These are phyloP conservation scores for Lonchura striata DNA, from an alignment of 2,113 vertebrate genomes.

Conservation along the genomic window DNA sequence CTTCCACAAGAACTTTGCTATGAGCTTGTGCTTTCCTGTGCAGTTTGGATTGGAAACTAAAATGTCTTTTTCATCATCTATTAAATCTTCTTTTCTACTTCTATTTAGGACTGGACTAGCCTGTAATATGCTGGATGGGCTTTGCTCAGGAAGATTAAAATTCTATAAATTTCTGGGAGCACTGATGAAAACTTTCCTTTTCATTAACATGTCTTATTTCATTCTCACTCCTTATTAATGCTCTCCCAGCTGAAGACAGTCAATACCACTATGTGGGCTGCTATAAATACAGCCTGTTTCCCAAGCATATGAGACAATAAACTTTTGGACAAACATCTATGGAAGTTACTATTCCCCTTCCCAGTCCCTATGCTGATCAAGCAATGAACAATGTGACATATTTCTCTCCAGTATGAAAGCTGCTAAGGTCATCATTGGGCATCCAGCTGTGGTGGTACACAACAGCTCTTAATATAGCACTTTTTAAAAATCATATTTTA, in stretches of 20 bases:
- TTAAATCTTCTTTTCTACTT: not conserved
- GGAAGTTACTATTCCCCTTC: not conserved
- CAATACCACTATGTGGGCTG: not conserved
- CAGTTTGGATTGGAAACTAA: not conserved
- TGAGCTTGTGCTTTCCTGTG: not conserved
- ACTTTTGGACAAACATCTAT: not conserved
- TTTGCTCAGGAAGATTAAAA: not conserved
- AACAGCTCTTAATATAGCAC: not conserved
- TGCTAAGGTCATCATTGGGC: not conserved
- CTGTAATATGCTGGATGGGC: not conserved
- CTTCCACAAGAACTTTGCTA: not conserved
- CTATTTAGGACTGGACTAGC: not conserved
- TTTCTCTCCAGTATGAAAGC: not conserved
- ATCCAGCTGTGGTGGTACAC: not conserved
- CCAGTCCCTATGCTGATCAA: not conserved
- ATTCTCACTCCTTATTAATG: not conserved
- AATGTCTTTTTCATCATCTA: not conserved
- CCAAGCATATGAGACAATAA: not conserved
- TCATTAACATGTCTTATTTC: not conserved
- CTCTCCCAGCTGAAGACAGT: not conserved
- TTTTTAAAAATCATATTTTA: not conserved
- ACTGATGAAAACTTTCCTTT: not conserved
- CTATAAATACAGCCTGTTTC: not conserved
- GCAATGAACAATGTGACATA: not conserved
- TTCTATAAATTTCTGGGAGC: not conserved